Evolutionary conservation across 2,113 vertebrate species (phyloP).

Genomic region (Uria aalge): DNA sequence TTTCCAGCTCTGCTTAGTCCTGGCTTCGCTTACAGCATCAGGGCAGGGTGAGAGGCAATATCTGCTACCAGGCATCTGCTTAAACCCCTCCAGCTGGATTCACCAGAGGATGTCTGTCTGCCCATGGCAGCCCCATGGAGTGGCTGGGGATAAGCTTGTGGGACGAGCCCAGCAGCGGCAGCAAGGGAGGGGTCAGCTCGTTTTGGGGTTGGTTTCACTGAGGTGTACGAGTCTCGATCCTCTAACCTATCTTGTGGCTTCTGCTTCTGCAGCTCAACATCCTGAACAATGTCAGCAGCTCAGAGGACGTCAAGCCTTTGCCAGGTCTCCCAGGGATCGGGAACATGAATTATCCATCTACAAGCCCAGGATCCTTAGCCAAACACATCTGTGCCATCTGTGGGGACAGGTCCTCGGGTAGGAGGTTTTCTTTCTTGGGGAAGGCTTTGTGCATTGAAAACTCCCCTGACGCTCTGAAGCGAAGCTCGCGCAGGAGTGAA

Average conservation of each 20-base stretch:
- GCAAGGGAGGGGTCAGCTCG: not conserved
- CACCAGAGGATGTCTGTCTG: not conserved
- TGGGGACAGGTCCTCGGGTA: slow-evolving; percentile 96
- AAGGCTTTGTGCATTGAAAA: not conserved
- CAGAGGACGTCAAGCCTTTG: slow-evolving; percentile 91
- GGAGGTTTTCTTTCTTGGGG: not conserved
- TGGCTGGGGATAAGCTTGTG: not conserved
- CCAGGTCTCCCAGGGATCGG: slow-evolving; percentile 82
- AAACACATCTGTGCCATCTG: slow-evolving; percentile 98
- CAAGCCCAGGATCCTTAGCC: slow-evolving; percentile 88
- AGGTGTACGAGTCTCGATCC: not conserved
- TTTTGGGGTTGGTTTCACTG: not conserved
- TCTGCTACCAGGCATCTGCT: not conserved
- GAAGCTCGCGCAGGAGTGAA: not conserved
- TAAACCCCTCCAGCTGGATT: not conserved
- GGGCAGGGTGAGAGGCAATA: not conserved
- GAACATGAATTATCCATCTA: slow-evolving; percentile 86
- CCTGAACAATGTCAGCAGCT: slow-evolving; percentile 85
- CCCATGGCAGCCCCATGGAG: not conserved
- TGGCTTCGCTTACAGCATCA: not conserved
- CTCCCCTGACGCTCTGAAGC: not conserved
- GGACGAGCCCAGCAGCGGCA: not conserved
- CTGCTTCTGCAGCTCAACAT: slow-evolving; percentile 81
- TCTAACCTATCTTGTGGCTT: not conserved
- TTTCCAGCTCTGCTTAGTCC: not conserved